Conservation (phyloP, 2,888 invertebrate genomes). For the Sepioteuthis lessoniana region DNA sequence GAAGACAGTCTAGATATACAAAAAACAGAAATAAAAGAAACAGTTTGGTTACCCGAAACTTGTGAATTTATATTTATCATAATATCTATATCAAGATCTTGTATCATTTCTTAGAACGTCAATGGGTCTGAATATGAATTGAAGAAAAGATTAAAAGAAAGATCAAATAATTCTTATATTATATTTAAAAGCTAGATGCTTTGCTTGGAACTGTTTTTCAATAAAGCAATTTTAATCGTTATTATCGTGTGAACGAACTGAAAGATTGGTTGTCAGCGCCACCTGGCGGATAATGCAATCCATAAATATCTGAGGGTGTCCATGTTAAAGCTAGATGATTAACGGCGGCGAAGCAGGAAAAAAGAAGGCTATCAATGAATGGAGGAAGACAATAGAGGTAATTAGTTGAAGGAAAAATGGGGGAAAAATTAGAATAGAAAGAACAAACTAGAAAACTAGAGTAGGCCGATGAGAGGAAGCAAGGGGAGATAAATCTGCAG, state of each 20-base stretch:
- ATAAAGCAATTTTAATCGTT: not conserved
- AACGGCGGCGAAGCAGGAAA: not conserved
- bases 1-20: no score
- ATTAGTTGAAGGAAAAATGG: not conserved
- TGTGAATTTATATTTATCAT: no score
- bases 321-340: not conserved
- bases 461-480: not conserved
- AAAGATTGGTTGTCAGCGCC: not conserved
- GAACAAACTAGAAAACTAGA: no score
- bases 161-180: no score
- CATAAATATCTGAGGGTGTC: not conserved
- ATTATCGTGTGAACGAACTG: not conserved
- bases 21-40: no score
- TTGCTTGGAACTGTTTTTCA: not conserved
- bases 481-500: not conserved
- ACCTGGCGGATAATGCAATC: slow-evolving; percentile 13
- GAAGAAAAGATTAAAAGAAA: no score
- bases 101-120: no score
- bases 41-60: no score
- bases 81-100: no score
- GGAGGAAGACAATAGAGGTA: not conserved
- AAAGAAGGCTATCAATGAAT: not conserved
- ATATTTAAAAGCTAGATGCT: not conserved
- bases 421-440: not conserved
- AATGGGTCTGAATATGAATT: no score